phyloP scores from a whole-genome alignment of 1,140 invertebrate species.

The Ostrea edulis region DNA sequence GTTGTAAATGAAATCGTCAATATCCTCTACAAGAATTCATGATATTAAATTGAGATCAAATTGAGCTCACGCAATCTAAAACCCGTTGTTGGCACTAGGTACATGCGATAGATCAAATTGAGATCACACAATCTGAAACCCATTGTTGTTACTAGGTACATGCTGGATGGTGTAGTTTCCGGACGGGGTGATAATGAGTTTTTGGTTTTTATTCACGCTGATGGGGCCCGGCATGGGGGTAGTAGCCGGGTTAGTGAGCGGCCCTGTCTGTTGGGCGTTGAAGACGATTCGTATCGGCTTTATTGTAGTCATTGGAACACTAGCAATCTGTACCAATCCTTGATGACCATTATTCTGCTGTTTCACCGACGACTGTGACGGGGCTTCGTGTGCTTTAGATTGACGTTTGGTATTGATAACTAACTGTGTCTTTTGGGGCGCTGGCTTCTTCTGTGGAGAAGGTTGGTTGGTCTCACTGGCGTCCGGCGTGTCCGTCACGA shows the following conservation, averaged over 20 bases:
- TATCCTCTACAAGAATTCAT: no score
- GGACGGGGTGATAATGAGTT: constrained; percentile 4
- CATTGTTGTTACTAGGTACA: not conserved
- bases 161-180: constrained; percentile 3
- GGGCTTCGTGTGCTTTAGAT: not conserved
- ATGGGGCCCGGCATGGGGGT: not conserved
- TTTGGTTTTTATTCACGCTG: not conserved
- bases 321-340: not conserved
- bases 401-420: not conserved
- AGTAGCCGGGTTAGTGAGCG: not conserved
- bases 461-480: not conserved
- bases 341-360: not conserved
- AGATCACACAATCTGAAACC: not conserved
- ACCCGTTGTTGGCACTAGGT: no score
- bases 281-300: not conserved
- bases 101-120: not conserved
- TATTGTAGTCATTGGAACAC: not conserved
- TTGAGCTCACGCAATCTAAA: no score
- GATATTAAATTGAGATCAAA: no score
- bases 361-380: not conserved
- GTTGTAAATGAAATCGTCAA: no score
- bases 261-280: not conserved
- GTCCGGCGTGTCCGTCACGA: not conserved
- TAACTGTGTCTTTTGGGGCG: not conserved
- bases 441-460: not conserved